Base-by-base conservation (phyloP, 2,888 invertebrate genomes). In the Onthophagus sagittarius region DNA sequence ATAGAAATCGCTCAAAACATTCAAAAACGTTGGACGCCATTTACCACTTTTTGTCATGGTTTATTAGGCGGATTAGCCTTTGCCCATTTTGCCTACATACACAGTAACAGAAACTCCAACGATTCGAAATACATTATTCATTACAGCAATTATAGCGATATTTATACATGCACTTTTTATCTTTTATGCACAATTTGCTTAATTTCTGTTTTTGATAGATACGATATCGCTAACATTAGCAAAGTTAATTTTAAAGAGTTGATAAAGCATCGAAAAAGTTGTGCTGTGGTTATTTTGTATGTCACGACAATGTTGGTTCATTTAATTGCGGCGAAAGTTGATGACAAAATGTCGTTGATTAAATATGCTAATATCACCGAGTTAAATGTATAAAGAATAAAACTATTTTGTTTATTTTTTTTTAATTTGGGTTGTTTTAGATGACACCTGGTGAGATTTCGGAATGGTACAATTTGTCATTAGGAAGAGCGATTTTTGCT, bases 391-490 rank as follows among this genome's bases (percentile, higher is more conserved):
- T 67, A 64, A 65, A 71, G 11, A 9, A 63, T 11, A 65, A 23
- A 65, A 32, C 31, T 53, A 74, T 65, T 13, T 39, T 74, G 13
- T 13, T 15, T 11, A 70, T 14, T 74, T 14, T 1, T 15, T 32
- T 15, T 14, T 31, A 13, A 13, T 53, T 69, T 14, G 15, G 62
- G 75, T 76, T 73, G 72, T 87, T 87, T 9, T 85, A 89, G 89
- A 86, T 88, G 1, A 86, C 88, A 11, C 86, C 86, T 76, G 86
- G 86, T 15, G 85, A 88, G 5, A 86, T 89, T 78, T 87, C 87
- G 78, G 87, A 88, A 0, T 90, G 90, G 90, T 89, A 88, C 0
- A 88, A 89, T 76, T 86, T 90, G 76, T 90, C 90, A 2, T 86
- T 89, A 78, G 89, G 89, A 88, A 85, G 90, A 14, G 88, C 89